Percentiles rank a stretch among this genome's conserved stretches.
Evolutionary conservation across 2,888 invertebrate species (phyloP).

Genomic region (Spialia ferax): DNA sequence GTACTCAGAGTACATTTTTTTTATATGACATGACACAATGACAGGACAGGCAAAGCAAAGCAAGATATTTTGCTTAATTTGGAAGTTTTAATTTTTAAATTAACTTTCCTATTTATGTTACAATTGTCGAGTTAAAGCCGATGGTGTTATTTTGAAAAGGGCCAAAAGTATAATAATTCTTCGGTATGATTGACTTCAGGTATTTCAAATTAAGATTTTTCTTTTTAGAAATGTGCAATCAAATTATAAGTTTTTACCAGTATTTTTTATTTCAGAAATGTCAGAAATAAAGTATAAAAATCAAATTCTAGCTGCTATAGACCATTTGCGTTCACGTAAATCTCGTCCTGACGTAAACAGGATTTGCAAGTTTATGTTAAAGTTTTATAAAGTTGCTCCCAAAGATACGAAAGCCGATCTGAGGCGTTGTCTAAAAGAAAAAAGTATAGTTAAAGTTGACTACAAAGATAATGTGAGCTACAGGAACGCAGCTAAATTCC

Average conservation of each 20-base stretch:
- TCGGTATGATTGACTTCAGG: slow-evolving; percentile 57
- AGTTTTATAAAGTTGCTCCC: slow-evolving; percentile 90
- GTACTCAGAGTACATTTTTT: too few species aligned
- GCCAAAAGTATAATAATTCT: slow-evolving; percentile 1
- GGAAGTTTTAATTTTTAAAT: background rate
- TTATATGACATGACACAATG: too few species aligned
- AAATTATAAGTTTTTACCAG: slow-evolving; percentile 6
- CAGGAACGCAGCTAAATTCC: slow-evolving; percentile 92
- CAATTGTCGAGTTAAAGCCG: background rate
- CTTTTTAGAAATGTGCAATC: slow-evolving; percentile 12
- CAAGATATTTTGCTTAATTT: too few species aligned
- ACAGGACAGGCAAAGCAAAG: too few species aligned
- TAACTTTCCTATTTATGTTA: background rate
- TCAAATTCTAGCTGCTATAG: slow-evolving; percentile 94
- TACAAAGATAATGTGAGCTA: slow-evolving; percentile 96
- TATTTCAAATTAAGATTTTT: slow-evolving; percentile 47
- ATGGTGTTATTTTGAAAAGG: background rate
- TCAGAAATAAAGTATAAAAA: slow-evolving; percentile 90
- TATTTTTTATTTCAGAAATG: slow-evolving; percentile 75
- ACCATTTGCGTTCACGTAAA: slow-evolving; percentile 93
- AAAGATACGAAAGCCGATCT: slow-evolving; percentile 90
- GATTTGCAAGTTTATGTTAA: slow-evolving; percentile 93
- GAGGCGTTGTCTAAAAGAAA: slow-evolving; percentile 91
- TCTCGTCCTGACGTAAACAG: slow-evolving; percentile 94
- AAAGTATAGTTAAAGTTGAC: slow-evolving; percentile 93